These are phyloP conservation scores for Catonia carolina DNA, from an alignment of 2,888 invertebrate genomes.

Conservation along the genomic window DNA sequence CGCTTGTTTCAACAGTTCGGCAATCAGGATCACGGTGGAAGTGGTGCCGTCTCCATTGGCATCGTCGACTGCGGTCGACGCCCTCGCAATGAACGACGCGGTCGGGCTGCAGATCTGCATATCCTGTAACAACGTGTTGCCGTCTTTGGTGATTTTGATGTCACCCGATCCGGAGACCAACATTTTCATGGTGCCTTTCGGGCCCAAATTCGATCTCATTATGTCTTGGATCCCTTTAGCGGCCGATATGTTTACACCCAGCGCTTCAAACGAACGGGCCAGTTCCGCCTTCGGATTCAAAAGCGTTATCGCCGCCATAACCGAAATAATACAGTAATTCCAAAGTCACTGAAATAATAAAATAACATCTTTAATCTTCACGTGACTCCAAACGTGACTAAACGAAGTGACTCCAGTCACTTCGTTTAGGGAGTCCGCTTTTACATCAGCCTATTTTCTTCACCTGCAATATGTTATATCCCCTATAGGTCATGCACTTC, in stretches of 20 bases:
- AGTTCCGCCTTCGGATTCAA: conserved; percentile 99
- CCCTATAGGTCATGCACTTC: no score
- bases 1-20: conserved; percentile 94
- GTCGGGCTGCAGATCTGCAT: conserved; percentile 99
- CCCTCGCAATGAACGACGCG: conserved; percentile 94
- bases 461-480: no score
- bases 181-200: conserved; percentile 99
- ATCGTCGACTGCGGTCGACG: conserved; percentile 98
- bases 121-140: conserved; percentile 95
- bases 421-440: no score
- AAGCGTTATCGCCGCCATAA: conserved; percentile 86
- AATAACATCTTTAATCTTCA: no score
- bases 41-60: conserved; percentile 98
- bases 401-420: no score
- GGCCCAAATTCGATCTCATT: conserved; percentile 97
- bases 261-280: conserved; percentile 93
- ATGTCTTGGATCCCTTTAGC: conserved; percentile 99
- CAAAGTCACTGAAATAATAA: no score
- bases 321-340: not conserved
- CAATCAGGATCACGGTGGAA: conserved; percentile 93
- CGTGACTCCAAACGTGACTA: no score
- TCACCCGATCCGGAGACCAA: conserved; percentile 99
- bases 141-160: conserved; percentile 99
- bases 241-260: conserved; percentile 93
- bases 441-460: no score